phyloP scores from a whole-genome alignment of 2,888 invertebrate species.

The Empis stercorea region DNA sequence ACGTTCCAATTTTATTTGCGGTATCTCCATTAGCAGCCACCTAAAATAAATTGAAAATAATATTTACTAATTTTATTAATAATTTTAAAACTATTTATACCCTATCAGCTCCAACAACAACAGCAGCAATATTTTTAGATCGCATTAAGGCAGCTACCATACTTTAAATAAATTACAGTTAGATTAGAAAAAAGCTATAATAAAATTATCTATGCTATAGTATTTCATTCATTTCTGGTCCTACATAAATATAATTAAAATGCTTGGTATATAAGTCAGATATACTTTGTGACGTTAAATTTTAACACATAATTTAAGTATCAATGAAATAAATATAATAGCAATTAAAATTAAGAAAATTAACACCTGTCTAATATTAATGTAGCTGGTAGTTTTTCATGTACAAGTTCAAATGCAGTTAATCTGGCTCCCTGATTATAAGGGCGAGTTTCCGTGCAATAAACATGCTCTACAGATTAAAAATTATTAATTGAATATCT shows the following conservation, averaged over 20 bases:
- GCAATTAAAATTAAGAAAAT: too few relatives aligned
- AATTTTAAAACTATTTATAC: constrained; percentile 36
- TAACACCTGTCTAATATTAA: constrained; percentile 36
- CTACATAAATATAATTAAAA: too few relatives aligned
- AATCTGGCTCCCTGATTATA: constrained; percentile 95
- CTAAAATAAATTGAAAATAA: constrained; percentile 33
- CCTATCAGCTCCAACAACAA: constrained; percentile 96
- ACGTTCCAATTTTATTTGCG: constrained; percentile 97
- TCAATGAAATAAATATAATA: too few relatives aligned
- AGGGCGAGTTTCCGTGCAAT: constrained; percentile 95
- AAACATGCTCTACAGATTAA: constrained; percentile 60
- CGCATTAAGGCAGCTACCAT: constrained; percentile 90
- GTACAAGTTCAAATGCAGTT: constrained; percentile 89
- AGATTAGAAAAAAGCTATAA: too few relatives aligned
- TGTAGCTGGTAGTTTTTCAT: constrained; percentile 83
- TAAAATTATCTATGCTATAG: too few relatives aligned
- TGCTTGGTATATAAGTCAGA: too few relatives aligned
- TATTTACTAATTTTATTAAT: not conserved
- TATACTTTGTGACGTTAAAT: too few relatives aligned
- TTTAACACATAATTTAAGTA: too few relatives aligned
- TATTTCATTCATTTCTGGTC: too few relatives aligned
- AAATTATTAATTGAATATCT: not conserved
- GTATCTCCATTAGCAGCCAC: constrained; percentile 95
- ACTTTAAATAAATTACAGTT: constrained; percentile 54
- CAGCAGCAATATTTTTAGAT: constrained; percentile 68